phyloP scores from a whole-genome alignment of 2,797 vertebrate genomes.

The Scyliorhinus canicula region DNA sequence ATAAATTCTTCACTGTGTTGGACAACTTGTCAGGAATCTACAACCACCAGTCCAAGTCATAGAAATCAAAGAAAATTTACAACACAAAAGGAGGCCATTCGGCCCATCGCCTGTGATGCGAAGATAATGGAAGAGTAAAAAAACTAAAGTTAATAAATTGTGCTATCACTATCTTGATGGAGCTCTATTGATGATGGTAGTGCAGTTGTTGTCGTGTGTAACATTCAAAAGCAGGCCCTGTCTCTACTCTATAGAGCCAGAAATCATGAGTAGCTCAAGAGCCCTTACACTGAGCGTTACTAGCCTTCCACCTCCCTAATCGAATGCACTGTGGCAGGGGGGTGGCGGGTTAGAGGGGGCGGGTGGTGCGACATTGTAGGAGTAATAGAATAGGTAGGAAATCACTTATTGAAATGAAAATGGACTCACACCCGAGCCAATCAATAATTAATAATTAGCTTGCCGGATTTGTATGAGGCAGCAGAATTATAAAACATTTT shows the following conservation, averaged over 20 bases:
- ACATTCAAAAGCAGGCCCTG: neutral
- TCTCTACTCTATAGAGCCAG: neutral
- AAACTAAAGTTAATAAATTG: neutral
- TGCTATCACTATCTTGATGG: neutral
- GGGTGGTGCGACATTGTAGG: too few relatives aligned
- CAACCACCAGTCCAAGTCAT: neutral
- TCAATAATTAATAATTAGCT: neutral
- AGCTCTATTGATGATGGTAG: neutral
- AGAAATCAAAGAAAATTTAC: neutral
- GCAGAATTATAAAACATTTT: neutral
- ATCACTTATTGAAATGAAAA: neutral
- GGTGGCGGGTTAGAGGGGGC: too few relatives aligned
- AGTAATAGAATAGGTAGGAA: neutral
- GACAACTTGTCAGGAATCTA: neutral
- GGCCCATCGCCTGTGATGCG: neutral
- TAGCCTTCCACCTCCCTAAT: neutral
- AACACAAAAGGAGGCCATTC: neutral
- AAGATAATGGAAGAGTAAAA: too few relatives aligned
- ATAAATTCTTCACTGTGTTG: neutral
- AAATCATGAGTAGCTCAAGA: neutral
- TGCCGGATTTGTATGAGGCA: neutral
- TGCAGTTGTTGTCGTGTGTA: neutral
- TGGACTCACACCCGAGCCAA: neutral
- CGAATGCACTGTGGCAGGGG: neutral
- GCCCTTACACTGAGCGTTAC: neutral